Evolutionary conservation across 37 sponge, comb jelly and placozoan genomes (phyloP), one percentile per base, ranked within the genome.

Genomic region (Chondrosia reniformis): DNA sequence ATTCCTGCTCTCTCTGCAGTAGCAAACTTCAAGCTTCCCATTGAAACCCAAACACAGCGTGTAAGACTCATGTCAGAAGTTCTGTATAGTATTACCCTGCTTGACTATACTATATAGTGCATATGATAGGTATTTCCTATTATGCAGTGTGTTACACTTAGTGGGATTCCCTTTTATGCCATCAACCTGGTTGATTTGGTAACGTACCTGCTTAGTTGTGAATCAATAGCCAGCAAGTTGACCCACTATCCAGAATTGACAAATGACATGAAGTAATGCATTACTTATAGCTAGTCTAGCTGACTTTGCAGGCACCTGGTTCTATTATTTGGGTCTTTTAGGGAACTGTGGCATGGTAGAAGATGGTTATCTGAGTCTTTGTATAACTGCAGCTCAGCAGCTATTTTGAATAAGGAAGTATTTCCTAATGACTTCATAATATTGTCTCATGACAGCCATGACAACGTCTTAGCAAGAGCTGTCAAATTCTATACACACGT

Each of bases 301-400:
- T n/a, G n/a, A n/a, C n/a, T n/a, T n/a, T n/a, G n/a, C n/a, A n/a
- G n/a, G n/a, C n/a, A n/a, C n/a, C n/a, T n/a, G n/a, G n/a, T n/a
- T n/a, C n/a, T 64, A 2, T 2, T 3, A n/a, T 3, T 17, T 3
- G 1, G 33, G 28, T 27, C 3, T 4, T 4, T 34, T 28, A 64
- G 66, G 33, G 66, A 64, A 32, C 34, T 64, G 34, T 64, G 66
- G 66, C 66, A 64, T 32, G 66, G 66, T 64, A 27, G 7, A 13
- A 27, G 66, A 32, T 64, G 66, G 66, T 13, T 10, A 36, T 33
- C 31, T 3, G 66, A 64, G 31, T 4, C 8, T 4, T 36, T 28
- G 36, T 64, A 64, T 36, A 32, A 64, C 66, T 27, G 34, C 4
- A 64, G 33, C 4, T 64, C 66, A 9, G 66, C 66, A 28, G 33